A percentile compares a stretch with the other conserved stretches of the same genome.
Evolutionary conservation across 37 sponge, comb jelly and placozoan species (phyloP).

Genomic region (Amphimedon queenslandica): DNA sequence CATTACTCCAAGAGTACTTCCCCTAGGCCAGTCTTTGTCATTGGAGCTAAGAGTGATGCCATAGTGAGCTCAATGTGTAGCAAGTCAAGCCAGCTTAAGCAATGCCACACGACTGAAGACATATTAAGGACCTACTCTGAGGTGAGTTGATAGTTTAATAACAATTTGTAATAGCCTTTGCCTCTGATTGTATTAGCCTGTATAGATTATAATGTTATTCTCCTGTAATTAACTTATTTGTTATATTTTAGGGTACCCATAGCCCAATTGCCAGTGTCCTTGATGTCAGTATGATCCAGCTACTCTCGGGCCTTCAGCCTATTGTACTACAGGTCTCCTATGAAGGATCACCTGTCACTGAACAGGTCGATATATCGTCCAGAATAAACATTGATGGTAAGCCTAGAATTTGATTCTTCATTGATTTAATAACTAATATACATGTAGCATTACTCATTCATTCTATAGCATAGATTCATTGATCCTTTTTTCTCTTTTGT

Average conservation of each 20-base stretch:
- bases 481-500: background rate
- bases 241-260: background rate
- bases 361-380: background rate
- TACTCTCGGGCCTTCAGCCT: background rate
- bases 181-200: too few species aligned
- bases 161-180: too few species aligned
- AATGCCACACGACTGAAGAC: background rate
- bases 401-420: too few species aligned
- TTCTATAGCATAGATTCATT: background rate
- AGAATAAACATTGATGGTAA: background rate
- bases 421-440: too few species aligned
- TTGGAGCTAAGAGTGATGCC: background rate
- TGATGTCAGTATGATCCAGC: background rate
- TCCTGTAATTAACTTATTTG: background rate
- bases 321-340: background rate
- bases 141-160: too few species aligned
- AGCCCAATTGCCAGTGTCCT: background rate
- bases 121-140: background rate
- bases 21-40: background rate
- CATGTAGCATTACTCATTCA: background rate
- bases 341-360: background rate
- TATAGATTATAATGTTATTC: background rate
- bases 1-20: background rate
- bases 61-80: background rate
- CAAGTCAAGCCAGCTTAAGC: background rate